A percentile compares a stretch with the other conserved stretches of the same genome.
phyloP scores from a whole-genome alignment of 2,113 vertebrate genomes.

The Eurypyga helias region DNA sequence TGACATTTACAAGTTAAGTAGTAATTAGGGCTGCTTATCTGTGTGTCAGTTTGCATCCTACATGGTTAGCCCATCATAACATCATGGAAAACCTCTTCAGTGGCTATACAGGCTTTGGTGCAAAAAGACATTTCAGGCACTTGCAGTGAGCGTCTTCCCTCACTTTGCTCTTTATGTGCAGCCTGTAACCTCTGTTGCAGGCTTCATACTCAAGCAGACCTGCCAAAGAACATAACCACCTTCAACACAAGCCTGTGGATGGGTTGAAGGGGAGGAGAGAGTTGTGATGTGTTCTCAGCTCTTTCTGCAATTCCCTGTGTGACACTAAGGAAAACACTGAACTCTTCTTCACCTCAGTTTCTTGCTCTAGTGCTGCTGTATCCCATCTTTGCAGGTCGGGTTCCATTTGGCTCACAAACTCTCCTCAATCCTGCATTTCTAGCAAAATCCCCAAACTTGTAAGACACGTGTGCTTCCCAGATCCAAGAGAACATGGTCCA shows the following conservation, averaged over 20 bases:
- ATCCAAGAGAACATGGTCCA: rapidly evolving
- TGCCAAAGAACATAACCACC: neutral
- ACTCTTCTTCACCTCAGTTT: neutral
- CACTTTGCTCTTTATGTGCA: neutral
- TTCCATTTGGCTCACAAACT: neutral
- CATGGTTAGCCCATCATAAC: neutral
- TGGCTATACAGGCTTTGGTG: neutral
- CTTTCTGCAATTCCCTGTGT: neutral
- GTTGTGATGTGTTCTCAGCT: neutral
- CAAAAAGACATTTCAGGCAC: neutral
- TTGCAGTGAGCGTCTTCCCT: neutral
- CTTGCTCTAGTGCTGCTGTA: neutral
- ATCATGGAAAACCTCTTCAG: neutral
- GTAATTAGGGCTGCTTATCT: neutral
- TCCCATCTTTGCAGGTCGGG: neutral
- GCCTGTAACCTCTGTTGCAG: neutral
- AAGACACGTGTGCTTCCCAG: neutral
- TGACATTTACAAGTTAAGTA: neutral
- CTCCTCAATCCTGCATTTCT: neutral
- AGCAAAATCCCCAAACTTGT: neutral
- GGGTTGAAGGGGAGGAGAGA: neutral
- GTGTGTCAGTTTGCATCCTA: neutral
- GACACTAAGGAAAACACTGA: neutral
- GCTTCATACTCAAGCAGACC: no score
- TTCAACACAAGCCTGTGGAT: neutral